Conservation (phyloP, 2,888 invertebrate species). For the Kuschelorhynchus macadamiae region DNA sequence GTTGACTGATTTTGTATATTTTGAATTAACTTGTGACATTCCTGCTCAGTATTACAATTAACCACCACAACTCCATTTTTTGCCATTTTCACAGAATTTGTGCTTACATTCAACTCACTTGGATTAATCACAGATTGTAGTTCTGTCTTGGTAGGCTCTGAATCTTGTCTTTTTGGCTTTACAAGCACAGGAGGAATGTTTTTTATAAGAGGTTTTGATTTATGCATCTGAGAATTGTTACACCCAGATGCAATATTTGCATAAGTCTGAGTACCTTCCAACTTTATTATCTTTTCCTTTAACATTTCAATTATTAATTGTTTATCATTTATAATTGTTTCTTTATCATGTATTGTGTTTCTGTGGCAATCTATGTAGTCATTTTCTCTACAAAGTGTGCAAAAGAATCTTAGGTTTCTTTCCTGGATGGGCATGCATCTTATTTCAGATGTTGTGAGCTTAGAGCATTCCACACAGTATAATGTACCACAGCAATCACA, state of each 20-base stretch:
- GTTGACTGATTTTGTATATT: constrained; percentile 12
- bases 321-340: constrained; percentile 5
- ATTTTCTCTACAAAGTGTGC: neutral
- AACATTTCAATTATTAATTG: neutral
- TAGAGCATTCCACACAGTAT: too few relatives aligned
- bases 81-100: constrained; percentile 10
- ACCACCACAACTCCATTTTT: constrained; percentile 12
- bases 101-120: constrained; percentile 4
- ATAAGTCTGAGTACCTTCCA: constrained; percentile 2
- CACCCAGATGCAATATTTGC: constrained; percentile 1
- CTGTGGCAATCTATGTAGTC: neutral
- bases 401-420: neutral
- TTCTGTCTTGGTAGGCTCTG: constrained; percentile 17
- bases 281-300: neutral
- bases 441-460: too few relatives aligned
- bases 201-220: neutral
- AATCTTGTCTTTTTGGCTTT: constrained; percentile 8
- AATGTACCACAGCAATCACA: too few relatives aligned
- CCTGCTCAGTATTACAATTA: constrained; percentile 1
- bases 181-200: constrained; percentile 5
- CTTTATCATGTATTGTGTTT: neutral
- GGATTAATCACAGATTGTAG: neutral
- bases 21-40: constrained; percentile 10
- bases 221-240: neutral
- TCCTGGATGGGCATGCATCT: neutral